A percentile compares a stretch with the other conserved stretches of the same genome.
These are phyloP conservation scores for Amaurobius ferox DNA, from an alignment of 2,888 invertebrate species.

Conservation along the genomic window DNA sequence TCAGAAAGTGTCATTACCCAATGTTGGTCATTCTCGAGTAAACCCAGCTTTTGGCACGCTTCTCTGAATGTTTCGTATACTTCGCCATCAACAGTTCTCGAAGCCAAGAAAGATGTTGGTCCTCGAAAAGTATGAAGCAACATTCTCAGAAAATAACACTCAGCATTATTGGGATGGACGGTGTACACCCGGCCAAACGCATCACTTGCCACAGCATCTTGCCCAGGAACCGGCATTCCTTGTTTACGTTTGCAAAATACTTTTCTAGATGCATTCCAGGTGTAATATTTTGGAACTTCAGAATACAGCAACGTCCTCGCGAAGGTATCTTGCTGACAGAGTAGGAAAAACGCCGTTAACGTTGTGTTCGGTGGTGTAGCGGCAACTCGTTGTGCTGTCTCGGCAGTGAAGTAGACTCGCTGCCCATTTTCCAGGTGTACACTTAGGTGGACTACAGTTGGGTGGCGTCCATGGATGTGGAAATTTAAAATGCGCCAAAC, in stretches of 20 bases:
- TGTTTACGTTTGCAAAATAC: slow-evolving; percentile 51
- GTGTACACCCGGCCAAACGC: not conserved
- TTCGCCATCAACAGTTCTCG: not conserved
- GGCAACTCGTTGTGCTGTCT: not conserved
- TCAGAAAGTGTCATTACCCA: slow-evolving; percentile 36
- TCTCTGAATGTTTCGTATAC: not conserved
- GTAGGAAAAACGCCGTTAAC: not conserved
- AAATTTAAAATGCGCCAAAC: slow-evolving; percentile 40
- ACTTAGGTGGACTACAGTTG: slow-evolving; percentile 32
- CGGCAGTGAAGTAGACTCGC: slow-evolving; percentile 16
- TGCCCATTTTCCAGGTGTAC: slow-evolving; percentile 64
- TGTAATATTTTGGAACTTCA: not conserved
- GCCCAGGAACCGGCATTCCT: slow-evolving; percentile 20
- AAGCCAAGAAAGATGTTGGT: slow-evolving; percentile 5
- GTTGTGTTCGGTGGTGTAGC: not conserved
- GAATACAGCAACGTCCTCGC: slow-evolving; percentile 5
- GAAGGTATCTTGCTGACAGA: slow-evolving; percentile 22
- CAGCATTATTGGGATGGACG: not conserved
- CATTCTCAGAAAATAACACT: slow-evolving; percentile 20
- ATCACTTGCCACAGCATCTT: not conserved
- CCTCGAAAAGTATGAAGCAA: slow-evolving; percentile 5
- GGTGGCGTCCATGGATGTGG: slow-evolving; percentile 33
- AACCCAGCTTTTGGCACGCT: slow-evolving; percentile 33
- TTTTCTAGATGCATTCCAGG: slow-evolving; percentile 7
- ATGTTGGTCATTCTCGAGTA: slow-evolving; percentile 43